Evolutionary conservation across 1,140 invertebrate species (phyloP), one percentile per base, ranked within the genome.

Genomic region (Magallana angulata): DNA sequence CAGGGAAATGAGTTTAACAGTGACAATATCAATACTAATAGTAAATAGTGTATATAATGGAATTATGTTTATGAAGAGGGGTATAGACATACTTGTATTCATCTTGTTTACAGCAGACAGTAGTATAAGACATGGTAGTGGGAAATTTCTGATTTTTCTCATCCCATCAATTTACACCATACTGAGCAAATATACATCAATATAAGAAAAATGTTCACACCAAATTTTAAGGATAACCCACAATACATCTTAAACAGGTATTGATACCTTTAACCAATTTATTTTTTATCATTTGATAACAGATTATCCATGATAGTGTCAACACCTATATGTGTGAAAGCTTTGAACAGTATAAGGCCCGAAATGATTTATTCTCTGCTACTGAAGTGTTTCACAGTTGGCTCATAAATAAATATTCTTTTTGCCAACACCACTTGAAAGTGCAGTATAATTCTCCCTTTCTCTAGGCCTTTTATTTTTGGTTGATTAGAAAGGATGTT

Each of bases 401-500:
- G 24, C 68, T 7, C 68, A 76, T 48, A 76, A 48, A 36, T 76
- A 76, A 76, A 76, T 30, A 76, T 30, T 36, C 30, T 24, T 11
- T 76, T 48, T 30, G 36, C 68, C 24, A 36, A 30, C 24, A 76
- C 24, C 68, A 76, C 68, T 36, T 30, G 24, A 76, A 11, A 24
- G 60, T 16, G 18, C 16, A 76, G 36, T 76, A 30, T 76, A 30
- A 11, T 36, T 30, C 68, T 76, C 18, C 9, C 6, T 30, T 76
- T 76, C 36, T 30, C 36, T 48, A 5, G 36, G 36, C 36, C 36
- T 48, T 76, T 76, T 76, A 24, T 76, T 76, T 76, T 76, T 9
- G 24, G 68, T 18, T 30, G 30, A 76, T 76, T 76, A 76, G 24
- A 76, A 76, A 76, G 36, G 14, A 76, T 76, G 68, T 76, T 76